Base-by-base conservation (phyloP, 2,888 invertebrate genomes). In the Ormia ochracea region DNA sequence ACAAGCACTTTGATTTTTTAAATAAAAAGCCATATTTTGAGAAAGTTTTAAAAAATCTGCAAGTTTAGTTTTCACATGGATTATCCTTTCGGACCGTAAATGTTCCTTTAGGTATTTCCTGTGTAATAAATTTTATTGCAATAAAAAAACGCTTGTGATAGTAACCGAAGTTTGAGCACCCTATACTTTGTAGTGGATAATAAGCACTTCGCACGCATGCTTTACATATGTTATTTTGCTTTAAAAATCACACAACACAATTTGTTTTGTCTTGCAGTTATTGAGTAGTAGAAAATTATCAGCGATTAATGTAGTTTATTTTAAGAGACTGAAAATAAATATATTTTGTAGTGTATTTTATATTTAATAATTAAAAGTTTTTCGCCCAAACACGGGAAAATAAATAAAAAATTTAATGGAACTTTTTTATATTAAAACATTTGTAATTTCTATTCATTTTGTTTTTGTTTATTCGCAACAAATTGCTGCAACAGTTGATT, bases 401-500 rank as follows among this genome's bases (percentile, higher is more conserved):
- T n/a, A n/a, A n/a, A n/a, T n/a, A 50, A 23, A 50, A 50, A 26
- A 50, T 14, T 28, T 28, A 50, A 28, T 50, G 26, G 28, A 50
- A 45, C 41, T 68, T 63, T 19, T 41, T n/a, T 3, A 58, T 54
- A 43, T 75, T 31, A 19, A 33, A 31, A 77, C 58, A 43, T 45
- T 73, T 61, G 56, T 68, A 61, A 68, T 66, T 65, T 59, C 26
- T 43, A 52, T 59, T 45, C 56, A 58, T 43, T 78, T 54, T 66
- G 12, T 50, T 50, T 45, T 50, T 26, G 50, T 50, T 14, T 21
- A 5, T 65, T 78, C 41, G 14, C 52, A 58, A 69, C 74, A 59
- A 74, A 63, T 74, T 69, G 68, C 74, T 74, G 69, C 52, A 63
- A 74, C 63, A 78, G 69, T 78, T 73, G 78, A 74, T 78, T 74